Conservation (phyloP, 2,888 invertebrate species). For the Anodontia alba region DNA sequence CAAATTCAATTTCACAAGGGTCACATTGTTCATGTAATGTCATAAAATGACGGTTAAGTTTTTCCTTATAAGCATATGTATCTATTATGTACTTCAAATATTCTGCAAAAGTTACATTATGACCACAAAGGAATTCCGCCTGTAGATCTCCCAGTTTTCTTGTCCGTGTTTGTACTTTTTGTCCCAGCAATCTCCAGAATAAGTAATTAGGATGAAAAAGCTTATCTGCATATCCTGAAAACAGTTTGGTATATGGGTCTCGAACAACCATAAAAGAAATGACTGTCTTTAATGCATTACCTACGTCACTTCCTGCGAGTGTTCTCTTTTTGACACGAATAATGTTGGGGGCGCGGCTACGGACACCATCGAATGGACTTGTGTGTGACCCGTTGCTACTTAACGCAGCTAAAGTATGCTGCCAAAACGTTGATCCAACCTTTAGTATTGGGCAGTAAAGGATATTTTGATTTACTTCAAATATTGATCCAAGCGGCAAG, state of each 20-base stretch:
- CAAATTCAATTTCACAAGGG: slow-evolving; percentile 66
- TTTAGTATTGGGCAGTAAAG: slow-evolving; percentile 75
- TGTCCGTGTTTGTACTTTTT: slow-evolving; percentile 44
- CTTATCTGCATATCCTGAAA: slow-evolving; percentile 75
- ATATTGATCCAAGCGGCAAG: slow-evolving; percentile 24
- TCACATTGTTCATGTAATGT: slow-evolving; percentile 65
- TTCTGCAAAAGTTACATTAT: slow-evolving; percentile 71
- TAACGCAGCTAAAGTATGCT: slow-evolving; percentile 56
- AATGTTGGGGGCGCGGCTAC: neutral
- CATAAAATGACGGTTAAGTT: slow-evolving; percentile 64
- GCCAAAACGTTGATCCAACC: slow-evolving; percentile 74
- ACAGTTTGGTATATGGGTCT: slow-evolving; percentile 68
- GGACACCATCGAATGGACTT: slow-evolving; percentile 49
- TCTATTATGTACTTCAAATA: slow-evolving; percentile 67
- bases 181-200: slow-evolving; percentile 65
- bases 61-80: slow-evolving; percentile 20
- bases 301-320: slow-evolving; percentile 6
- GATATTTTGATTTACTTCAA: slow-evolving; percentile 46
- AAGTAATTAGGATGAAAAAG: slow-evolving; percentile 69
- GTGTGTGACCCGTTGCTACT: slow-evolving; percentile 26
- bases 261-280: slow-evolving; percentile 69
- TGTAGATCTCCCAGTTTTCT: slow-evolving; percentile 21
- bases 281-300: slow-evolving; percentile 36
- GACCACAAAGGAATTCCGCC: slow-evolving; percentile 57
- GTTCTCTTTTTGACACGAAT: neutral